Evolutionary conservation across 2,113 vertebrate species (phyloP).

Genomic region (Malurus elegans): DNA sequence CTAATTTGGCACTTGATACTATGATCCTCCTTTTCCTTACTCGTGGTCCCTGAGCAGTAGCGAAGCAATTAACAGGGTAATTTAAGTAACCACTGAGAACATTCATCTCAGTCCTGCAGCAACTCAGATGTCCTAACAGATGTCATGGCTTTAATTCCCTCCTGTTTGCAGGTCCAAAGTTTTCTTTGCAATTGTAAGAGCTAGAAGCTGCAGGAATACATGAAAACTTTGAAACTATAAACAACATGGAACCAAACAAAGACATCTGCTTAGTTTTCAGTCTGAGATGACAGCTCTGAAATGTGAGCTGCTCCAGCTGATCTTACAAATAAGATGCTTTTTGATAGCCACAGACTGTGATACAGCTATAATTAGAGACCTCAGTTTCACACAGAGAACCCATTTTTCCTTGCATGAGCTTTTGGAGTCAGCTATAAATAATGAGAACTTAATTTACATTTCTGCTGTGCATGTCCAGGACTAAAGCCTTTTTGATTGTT

Average conservation of each 20-base stretch:
- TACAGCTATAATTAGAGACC: conserved; percentile 30
- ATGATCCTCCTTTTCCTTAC: background rate
- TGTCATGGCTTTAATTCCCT: background rate
- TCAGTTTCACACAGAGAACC: conserved; percentile 15
- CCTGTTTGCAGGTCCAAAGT: background rate
- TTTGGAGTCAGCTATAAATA: conserved; percentile 5
- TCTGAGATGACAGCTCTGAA: conserved; percentile 48
- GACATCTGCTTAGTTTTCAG: conserved; percentile 38
- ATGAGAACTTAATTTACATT: conserved; percentile 18
- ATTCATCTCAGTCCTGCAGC: background rate
- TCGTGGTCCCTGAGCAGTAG: background rate
- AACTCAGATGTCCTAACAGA: conserved; percentile 16
- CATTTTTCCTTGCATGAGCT: conserved; percentile 1
- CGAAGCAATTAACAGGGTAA: background rate
- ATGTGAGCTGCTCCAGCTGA: conserved; percentile 31
- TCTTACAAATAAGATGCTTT: conserved; percentile 31
- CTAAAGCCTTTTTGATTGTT: background rate
- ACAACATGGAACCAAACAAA: background rate
- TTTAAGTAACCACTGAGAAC: background rate
- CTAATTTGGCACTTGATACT: background rate
- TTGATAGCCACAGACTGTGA: background rate
- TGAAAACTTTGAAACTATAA: conserved; percentile 30
- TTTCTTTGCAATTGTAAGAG: background rate
- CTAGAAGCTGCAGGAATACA: background rate
- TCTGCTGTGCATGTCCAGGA: background rate